These are phyloP conservation scores for Garra rufa DNA, from an alignment of 2,113 vertebrate species.

Conservation along the genomic window DNA sequence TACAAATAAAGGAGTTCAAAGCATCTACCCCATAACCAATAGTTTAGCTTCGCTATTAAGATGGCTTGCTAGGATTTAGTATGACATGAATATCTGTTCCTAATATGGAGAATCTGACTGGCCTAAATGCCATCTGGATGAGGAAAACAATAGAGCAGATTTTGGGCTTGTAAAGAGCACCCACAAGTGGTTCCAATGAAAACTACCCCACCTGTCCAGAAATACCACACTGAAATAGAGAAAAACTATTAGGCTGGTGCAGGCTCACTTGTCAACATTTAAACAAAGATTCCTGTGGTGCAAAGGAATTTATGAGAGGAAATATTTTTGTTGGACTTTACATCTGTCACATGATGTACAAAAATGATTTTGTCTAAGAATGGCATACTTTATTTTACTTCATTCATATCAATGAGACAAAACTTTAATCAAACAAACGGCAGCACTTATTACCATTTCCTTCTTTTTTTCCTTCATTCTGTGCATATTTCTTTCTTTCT, in stretches of 20 bases:
- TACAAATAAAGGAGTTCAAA: neutral
- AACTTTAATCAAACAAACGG: neutral
- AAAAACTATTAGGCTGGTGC: neutral
- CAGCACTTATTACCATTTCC: too few relatives aligned
- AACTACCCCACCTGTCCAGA: conserved; percentile 13
- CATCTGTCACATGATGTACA: neutral
- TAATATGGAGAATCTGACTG: conserved; percentile 1
- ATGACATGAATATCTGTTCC: neutral
- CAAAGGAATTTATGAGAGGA: neutral
- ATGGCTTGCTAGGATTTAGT: neutral
- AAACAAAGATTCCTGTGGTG: neutral
- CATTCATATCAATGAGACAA: neutral
- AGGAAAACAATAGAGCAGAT: neutral
- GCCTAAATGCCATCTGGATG: neutral
- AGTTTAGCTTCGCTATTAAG: neutral
- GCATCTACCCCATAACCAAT: neutral
- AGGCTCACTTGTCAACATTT: neutral
- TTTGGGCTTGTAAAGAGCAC: conserved; percentile 59
- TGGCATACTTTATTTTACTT: neutral
- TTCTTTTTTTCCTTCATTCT: neutral
- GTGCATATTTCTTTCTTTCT: neutral
- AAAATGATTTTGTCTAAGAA: neutral
- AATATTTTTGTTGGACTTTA: neutral
- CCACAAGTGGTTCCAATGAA: conserved; percentile 66
- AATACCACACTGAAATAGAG: neutral